A percentile compares a stretch with the other conserved stretches of the same genome.
Evolutionary conservation across 1,140 invertebrate species (phyloP).

Genomic region (Drosophila jambulina): DNA sequence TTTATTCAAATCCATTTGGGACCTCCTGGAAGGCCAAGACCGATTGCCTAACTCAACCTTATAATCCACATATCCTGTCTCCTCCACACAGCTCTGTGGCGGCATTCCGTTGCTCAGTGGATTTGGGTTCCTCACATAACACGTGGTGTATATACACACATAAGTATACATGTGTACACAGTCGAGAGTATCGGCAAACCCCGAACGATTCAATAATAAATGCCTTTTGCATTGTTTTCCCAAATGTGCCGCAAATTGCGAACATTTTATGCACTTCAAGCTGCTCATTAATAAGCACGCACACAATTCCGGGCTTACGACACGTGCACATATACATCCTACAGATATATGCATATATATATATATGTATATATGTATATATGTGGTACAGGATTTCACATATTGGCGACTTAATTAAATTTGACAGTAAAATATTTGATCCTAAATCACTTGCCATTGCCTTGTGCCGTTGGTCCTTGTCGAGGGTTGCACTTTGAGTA

Average conservation of each 20-base stretch:
- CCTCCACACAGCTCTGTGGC: slow-evolving; percentile 9
- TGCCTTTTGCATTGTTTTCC: slow-evolving; percentile 46
- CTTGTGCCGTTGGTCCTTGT: slow-evolving; percentile 9
- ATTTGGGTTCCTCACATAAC: slow-evolving; percentile 9
- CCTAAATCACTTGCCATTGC: slow-evolving; percentile 61
- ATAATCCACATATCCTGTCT: slow-evolving; percentile 41
- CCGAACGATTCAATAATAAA: slow-evolving; percentile 59
- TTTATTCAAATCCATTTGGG: not conserved
- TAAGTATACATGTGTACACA: not conserved
- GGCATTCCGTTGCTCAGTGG: slow-evolving; percentile 21
- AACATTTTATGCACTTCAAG: slow-evolving; percentile 51
- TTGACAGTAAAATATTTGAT: slow-evolving; percentile 64
- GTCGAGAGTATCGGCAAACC: slow-evolving; percentile 7
- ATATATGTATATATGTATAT: not conserved
- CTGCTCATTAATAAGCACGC: slow-evolving; percentile 51
- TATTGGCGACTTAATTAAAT: slow-evolving; percentile 60
- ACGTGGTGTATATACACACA: not conserved
- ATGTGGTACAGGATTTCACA: not conserved
- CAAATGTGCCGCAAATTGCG: slow-evolving; percentile 50
- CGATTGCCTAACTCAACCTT: slow-evolving; percentile 9
- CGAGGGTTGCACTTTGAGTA: slow-evolving; percentile 46
- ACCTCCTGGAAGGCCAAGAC: slow-evolving; percentile 4
- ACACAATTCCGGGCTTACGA: slow-evolving; percentile 3
- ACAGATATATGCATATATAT: not conserved
- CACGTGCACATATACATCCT: not conserved